phyloP scores from a whole-genome alignment of 1,140 invertebrate species.

The Triops cancriformis region DNA sequence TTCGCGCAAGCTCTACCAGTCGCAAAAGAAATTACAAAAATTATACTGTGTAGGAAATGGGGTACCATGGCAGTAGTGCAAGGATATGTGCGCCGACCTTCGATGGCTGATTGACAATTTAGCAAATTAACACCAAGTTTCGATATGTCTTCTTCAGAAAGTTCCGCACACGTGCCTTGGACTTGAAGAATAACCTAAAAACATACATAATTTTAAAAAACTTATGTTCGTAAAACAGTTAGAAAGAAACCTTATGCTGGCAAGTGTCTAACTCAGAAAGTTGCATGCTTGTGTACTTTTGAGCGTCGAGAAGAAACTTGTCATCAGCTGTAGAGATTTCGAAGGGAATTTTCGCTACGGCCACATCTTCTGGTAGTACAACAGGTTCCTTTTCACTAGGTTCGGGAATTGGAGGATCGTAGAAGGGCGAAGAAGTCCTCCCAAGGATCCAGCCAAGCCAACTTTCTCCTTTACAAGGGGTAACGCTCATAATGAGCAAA shows the following conservation, averaged over 20 bases:
- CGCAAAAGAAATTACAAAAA: slow-evolving; percentile 1
- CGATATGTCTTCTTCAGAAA: slow-evolving; percentile 56
- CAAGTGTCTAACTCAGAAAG: slow-evolving; percentile 53
- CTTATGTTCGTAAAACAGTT: not conserved
- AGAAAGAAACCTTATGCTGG: slow-evolving; percentile 48
- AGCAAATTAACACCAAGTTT: slow-evolving; percentile 58
- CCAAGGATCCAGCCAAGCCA: not conserved
- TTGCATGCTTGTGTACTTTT: slow-evolving; percentile 48
- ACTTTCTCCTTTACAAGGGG: not conserved
- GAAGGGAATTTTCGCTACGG: slow-evolving; percentile 43
- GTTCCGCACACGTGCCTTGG: slow-evolving; percentile 46
- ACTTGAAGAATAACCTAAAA: slow-evolving; percentile 51
- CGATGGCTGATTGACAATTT: slow-evolving; percentile 57
- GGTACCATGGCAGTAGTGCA: slow-evolving; percentile 54
- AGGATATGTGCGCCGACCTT: slow-evolving; percentile 50
- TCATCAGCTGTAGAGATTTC: slow-evolving; percentile 53
- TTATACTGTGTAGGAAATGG: slow-evolving; percentile 26
- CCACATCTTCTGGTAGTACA: not conserved
- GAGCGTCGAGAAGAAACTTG: slow-evolving; percentile 53
- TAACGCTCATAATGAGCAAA: not conserved
- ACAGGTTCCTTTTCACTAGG: not conserved
- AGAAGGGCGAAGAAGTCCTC: not conserved
- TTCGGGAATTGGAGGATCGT: not conserved
- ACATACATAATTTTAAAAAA: slow-evolving; percentile 31
- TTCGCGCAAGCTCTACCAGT: slow-evolving; percentile 45